A percentile compares a stretch with the other conserved stretches of the same genome.
These are phyloP conservation scores for Leucoraja erinaceus DNA, from an alignment of 2,113 vertebrate species.

Conservation along the genomic window DNA sequence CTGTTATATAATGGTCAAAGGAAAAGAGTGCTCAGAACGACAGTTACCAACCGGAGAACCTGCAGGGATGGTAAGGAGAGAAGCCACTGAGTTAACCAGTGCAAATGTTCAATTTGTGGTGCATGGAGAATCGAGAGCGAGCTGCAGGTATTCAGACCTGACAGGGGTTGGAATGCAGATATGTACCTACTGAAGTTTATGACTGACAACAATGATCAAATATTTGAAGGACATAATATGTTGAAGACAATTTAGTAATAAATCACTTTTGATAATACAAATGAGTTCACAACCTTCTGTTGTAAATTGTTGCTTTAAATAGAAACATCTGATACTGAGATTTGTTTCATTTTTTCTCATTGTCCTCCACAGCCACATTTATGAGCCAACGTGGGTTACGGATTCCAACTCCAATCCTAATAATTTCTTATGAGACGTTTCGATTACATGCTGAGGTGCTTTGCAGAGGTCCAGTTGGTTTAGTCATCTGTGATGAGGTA, in stretches of 20 bases:
- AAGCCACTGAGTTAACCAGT: neutral
- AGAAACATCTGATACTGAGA: neutral
- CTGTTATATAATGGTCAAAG: neutral
- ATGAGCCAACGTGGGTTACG: constrained; percentile 78
- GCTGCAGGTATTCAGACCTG: neutral
- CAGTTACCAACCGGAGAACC: neutral
- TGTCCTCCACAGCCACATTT: constrained; percentile 64
- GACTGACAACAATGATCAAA: neutral
- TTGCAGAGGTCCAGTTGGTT: constrained; percentile 78
- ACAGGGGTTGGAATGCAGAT: neutral
- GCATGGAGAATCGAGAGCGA: neutral
- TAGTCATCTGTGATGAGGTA: constrained; percentile 96
- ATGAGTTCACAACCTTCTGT: neutral
- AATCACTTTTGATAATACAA: neutral
- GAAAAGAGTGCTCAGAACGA: neutral
- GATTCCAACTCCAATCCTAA: constrained; percentile 80
- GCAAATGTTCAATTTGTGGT: neutral
- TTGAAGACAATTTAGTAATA: neutral
- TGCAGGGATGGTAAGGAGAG: neutral
- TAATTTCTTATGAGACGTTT: constrained; percentile 95
- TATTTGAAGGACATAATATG: neutral
- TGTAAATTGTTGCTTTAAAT: neutral
- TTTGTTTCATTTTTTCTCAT: neutral
- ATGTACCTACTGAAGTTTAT: neutral
- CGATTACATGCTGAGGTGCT: constrained; percentile 78